A percentile compares a stretch with the other conserved stretches of the same genome.
These are phyloP conservation scores for Lingula anatina DNA, from an alignment of 2,888 invertebrate genomes.

Conservation along the genomic window DNA sequence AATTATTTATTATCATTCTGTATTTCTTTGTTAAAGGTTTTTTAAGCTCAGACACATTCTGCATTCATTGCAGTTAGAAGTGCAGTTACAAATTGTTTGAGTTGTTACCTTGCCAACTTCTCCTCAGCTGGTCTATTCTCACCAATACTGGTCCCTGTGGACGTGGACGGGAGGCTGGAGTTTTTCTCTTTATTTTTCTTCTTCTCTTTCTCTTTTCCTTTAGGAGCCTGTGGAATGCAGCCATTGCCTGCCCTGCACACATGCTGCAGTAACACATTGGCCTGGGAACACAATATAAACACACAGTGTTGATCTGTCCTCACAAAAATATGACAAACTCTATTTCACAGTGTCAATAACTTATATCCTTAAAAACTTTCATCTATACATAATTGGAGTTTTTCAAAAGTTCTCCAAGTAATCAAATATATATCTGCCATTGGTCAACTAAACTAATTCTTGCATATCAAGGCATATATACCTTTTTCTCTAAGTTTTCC, in stretches of 20 bases:
- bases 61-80: no score
- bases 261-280: slow-evolving; percentile 27
- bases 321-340: not conserved
- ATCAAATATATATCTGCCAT: no score
- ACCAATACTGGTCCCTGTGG: not conserved
- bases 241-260: slow-evolving; percentile 38
- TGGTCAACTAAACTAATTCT: no score
- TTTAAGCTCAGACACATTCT: no score
- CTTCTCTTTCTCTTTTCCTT: not conserved
- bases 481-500: slow-evolving; percentile 27
- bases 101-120: slow-evolving; percentile 26
- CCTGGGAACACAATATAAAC: slow-evolving; percentile 14
- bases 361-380: no score
- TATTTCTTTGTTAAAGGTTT: no score
- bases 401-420: no score
- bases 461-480: no score
- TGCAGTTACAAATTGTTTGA: no score
- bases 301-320: not conserved
- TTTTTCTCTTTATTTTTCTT: not conserved
- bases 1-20: no score
- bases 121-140: slow-evolving; percentile 19
- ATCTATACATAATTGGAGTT: no score
- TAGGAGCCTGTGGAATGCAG: slow-evolving; percentile 25
- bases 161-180: no score
- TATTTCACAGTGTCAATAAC: not conserved